phyloP scores from a whole-genome alignment of 2,797 vertebrate genomes.

The Falco rusticolus region DNA sequence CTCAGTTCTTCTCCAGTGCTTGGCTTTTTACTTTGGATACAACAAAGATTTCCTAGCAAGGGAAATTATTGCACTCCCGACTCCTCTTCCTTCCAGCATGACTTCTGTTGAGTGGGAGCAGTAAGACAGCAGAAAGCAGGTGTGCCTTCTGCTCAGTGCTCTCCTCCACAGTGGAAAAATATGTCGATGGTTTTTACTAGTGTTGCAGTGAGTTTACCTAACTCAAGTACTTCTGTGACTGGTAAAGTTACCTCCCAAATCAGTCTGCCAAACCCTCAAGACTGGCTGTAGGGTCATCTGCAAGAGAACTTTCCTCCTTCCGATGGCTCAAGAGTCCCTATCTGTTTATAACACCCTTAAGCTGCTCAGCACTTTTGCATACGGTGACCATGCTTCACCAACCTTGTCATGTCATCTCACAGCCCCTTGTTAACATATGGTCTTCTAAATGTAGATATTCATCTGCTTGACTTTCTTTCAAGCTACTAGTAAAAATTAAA shows the following conservation, averaged over 20 bases:
- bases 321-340: neutral
- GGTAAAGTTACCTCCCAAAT: neutral
- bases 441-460: constrained; percentile 70
- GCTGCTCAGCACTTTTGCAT: neutral
- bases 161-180: neutral
- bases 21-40: neutral
- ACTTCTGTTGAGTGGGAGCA: neutral
- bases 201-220: neutral
- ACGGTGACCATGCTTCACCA: neutral
- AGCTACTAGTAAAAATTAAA: constrained; percentile 74
- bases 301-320: neutral
- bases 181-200: neutral
- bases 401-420: constrained; percentile 30
- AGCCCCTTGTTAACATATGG: constrained; percentile 71
- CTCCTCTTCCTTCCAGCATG: neutral
- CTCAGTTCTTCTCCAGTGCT: neutral
- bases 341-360: neutral
- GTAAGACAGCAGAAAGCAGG: neutral
- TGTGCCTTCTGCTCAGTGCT: neutral
- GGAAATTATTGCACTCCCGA: neutral
- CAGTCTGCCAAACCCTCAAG: neutral
- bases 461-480: constrained; percentile 70
- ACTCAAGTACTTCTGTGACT: neutral
- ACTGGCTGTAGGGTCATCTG: neutral
- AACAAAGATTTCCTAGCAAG: neutral